These are phyloP conservation scores for Muschampia plurimacula DNA, from an alignment of 2,888 invertebrate genomes.

Conservation along the genomic window DNA sequence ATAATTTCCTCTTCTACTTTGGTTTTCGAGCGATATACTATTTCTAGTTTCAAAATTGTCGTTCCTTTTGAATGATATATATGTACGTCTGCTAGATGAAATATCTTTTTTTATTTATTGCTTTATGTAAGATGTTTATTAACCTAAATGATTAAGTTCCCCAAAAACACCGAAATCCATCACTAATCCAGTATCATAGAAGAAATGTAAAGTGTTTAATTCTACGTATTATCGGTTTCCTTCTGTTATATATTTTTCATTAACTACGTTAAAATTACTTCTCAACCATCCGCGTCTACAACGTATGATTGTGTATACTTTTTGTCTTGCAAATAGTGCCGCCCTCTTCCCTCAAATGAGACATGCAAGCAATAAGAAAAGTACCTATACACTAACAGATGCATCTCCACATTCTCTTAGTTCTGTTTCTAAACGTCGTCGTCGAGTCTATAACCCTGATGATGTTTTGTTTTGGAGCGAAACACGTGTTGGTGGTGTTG, in stretches of 20 bases:
- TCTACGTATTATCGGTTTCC: not conserved
- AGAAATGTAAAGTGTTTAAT: not conserved
- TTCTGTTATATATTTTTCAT: not conserved
- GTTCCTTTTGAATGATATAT: not conserved
- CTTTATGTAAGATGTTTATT: not conserved
- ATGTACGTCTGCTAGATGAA: not conserved
- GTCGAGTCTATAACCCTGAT: too few species aligned
- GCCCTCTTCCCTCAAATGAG: too few species aligned
- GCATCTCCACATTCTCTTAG: too few species aligned
- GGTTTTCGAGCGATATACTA: not conserved
- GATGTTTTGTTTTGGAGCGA: too few species aligned
- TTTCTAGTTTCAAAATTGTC: not conserved
- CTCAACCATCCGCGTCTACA: too few species aligned
- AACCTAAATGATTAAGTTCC: not conserved
- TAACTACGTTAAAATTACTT: too few species aligned
- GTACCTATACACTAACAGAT: too few species aligned
- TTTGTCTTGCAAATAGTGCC: too few species aligned
- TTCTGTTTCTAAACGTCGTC: too few species aligned
- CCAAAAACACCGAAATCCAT: not conserved
- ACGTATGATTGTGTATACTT: too few species aligned
- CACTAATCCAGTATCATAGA: not conserved
- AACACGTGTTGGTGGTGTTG: too few species aligned
- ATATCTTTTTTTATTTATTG: not conserved
- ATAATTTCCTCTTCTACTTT: constrained; percentile 17
- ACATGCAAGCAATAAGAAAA: too few species aligned